Conservation (phyloP, 2,113 vertebrate genomes). For the Orycteropus afer region DNA sequence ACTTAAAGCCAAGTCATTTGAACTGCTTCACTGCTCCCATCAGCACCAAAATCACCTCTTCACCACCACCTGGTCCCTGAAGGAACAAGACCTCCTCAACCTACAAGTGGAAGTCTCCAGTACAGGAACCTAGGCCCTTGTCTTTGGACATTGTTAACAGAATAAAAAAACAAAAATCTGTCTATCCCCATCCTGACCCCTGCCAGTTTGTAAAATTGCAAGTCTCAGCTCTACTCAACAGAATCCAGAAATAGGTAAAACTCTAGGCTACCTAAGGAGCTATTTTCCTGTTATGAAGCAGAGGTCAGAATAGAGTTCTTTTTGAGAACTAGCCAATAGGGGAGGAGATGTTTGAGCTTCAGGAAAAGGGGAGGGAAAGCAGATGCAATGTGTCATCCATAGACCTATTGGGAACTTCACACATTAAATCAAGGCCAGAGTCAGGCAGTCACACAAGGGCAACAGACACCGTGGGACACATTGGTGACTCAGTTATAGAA, state of each 20-base stretch:
- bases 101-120: neutral
- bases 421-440: neutral
- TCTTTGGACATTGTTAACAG: neutral
- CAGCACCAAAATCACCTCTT: neutral
- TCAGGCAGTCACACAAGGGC: too few relatives aligned
- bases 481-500: too few relatives aligned
- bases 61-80: neutral
- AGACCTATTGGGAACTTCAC: neutral
- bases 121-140: neutral
- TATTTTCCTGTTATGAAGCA: neutral
- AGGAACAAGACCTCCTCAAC: neutral
- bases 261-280: neutral
- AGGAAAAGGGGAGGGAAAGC: neutral
- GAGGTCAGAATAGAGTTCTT: neutral
- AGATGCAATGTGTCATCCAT: neutral
- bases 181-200: neutral
- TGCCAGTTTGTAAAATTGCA: neutral
- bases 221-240: neutral
- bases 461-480: too few relatives aligned
- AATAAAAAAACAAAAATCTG: neutral
- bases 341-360: neutral
- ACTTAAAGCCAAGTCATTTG: neutral
- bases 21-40: neutral
- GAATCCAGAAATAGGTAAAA: neutral
- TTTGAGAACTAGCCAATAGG: neutral